Base-by-base conservation (phyloP, 2,113 vertebrate species). In the Cyrtonyx montezumae region DNA sequence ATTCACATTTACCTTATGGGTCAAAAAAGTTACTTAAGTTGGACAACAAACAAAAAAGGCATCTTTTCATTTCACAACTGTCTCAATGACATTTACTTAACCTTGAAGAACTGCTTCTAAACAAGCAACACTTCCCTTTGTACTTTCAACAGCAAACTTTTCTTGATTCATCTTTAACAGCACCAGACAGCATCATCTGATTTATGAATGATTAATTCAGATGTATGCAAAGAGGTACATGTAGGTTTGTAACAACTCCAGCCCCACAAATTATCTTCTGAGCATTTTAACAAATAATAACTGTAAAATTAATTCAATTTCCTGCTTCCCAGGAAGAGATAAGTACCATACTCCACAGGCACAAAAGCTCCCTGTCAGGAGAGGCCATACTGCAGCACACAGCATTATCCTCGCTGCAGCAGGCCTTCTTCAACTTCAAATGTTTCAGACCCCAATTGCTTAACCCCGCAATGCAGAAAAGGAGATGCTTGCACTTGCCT, bases 401-500 rank as follows among this genome's bases (percentile, higher is more conserved):
- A 11, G 36, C 36, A 6, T 0, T 18, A 18, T 8, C 18, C 42
- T 18, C 18, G 10, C 36, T 45, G 59, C 25, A 81, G 10, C 19
- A 23, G 2, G 18, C 61, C 67, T 79, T 43, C 67, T 65, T 37
- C 46, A 86, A 14, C 13, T 8, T 42, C 42, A 49, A 3, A 28
- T 0, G 1, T 37, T 92, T 71, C 12, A 87, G 11, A 26, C 4
- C 19, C 10, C 6, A 59, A 62, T 23, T 5, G 15, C 6, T 58
- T 36, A 79, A 48, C 7, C 14, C 26, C 7, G 13, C 20, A n/a
- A 9, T 3, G 8, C 8, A 75, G 42, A 63, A 84, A 84, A 8
- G 0, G 26, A 77, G 13, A 69, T 0, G 0, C 20, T 40, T 30
- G n/a, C 26, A 78, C 83, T 32, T 45, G 32, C 42, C 58, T 6